Percentiles rank a stretch among this genome's conserved stretches.
Evolutionary conservation across 2,888 invertebrate species (phyloP).

Genomic region (Chirona hameri): DNA sequence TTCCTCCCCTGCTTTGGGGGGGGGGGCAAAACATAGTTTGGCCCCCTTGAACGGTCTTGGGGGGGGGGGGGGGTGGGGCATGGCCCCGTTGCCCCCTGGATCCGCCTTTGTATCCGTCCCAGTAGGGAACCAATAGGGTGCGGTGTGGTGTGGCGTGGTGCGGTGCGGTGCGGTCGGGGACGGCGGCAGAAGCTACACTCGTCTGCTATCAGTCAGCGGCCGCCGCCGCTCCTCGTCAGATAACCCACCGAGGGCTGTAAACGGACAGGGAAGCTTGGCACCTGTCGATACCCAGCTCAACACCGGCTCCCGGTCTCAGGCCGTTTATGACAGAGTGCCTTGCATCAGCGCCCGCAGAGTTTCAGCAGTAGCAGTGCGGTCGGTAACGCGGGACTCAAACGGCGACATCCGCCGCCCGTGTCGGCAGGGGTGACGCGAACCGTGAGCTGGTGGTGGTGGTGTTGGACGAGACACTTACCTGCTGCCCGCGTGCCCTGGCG

Average conservation of each 20-base stretch:
- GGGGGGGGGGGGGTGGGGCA: no score
- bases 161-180: background rate
- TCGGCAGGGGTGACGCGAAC: no score
- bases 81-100: no score
- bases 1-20: no score
- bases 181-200: background rate
- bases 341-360: no score
- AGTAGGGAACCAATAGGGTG: background rate
- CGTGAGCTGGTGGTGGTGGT: no score
- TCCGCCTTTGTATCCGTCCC: no score
- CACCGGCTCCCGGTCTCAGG: background rate
- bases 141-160: background rate
- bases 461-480: no score
- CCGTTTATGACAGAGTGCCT: background rate
- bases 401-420: no score
- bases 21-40: no score
- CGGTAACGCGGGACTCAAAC: background rate
- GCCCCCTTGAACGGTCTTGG: no score
- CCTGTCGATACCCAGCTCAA: background rate
- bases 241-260: background rate
- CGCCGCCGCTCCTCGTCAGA: background rate
- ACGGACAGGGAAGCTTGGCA: background rate
- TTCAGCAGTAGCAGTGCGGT: background rate
- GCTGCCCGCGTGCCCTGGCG: no score
- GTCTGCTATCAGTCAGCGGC: background rate